Conservation (phyloP, 2,888 invertebrate species). For the Gortyna flavago region DNA sequence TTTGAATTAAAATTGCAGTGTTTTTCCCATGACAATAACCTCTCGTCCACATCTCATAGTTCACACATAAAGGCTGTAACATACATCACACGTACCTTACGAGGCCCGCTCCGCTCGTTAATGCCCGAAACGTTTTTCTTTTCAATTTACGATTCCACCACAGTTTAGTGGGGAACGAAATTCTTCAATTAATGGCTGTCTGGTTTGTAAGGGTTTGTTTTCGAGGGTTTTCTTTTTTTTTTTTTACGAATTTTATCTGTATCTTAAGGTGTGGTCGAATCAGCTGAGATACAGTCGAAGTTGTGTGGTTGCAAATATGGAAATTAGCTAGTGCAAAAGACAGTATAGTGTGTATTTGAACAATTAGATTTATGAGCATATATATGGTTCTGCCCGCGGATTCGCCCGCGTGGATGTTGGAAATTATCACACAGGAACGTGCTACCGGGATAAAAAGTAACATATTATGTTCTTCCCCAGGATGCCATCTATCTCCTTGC, state of each 20-base stretch:
- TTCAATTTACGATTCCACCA: constrained; percentile 76
- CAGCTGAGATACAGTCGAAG: background rate
- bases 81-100: constrained; percentile 62
- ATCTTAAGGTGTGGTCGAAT: background rate
- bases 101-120: constrained; percentile 66
- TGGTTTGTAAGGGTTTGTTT: constrained; percentile 39
- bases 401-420: background rate
- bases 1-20: background rate
- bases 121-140: constrained; percentile 71
- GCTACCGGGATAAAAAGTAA: background rate
- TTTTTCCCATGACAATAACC: background rate
- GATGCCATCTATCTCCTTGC: background rate
- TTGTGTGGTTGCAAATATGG: background rate
- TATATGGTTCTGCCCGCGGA: background rate
- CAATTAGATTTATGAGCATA: background rate
- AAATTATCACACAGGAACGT: background rate
- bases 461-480: background rate
- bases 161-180: constrained; percentile 64
- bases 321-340: background rate
- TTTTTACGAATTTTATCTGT: constrained; percentile 18
- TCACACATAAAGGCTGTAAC: constrained; percentile 43
- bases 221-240: constrained; percentile 1
- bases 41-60: constrained; percentile 38
- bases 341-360: background rate
- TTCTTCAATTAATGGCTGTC: constrained; percentile 71